Conservation (phyloP, 2,888 invertebrate species). For the Synergus laeviventris region DNA sequence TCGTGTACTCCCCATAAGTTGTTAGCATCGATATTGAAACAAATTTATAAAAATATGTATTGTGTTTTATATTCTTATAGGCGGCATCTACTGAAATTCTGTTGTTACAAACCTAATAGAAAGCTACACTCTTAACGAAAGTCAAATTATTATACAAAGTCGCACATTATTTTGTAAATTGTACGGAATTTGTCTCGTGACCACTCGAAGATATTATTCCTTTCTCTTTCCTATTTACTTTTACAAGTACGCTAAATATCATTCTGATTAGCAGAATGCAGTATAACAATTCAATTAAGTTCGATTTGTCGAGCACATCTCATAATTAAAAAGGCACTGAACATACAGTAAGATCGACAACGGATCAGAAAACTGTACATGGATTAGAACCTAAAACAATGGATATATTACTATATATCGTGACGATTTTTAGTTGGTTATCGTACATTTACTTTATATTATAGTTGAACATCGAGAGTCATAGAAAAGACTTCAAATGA, state of each 20-base stretch:
- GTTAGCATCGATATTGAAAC: constrained; percentile 63
- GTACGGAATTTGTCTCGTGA: constrained; percentile 19
- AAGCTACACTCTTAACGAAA: constrained; percentile 55
- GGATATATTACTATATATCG: constrained; percentile 11
- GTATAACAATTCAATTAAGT: constrained; percentile 31
- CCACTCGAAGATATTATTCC: background rate
- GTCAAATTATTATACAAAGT: constrained; percentile 40
- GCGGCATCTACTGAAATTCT: constrained; percentile 31
- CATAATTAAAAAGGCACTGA: constrained; percentile 68
- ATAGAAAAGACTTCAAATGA: constrained; percentile 30
- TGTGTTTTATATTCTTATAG: constrained; percentile 43
- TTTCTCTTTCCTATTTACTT: background rate
- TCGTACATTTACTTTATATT: constrained; percentile 33
- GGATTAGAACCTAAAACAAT: constrained; percentile 35
- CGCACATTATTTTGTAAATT: constrained; percentile 31
- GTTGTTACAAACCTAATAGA: constrained; percentile 49
- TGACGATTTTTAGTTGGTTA: constrained; percentile 26
- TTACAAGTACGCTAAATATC: constrained; percentile 7
- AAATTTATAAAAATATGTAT: constrained; percentile 71
- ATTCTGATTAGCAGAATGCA: constrained; percentile 31
- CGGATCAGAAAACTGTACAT: constrained; percentile 47
- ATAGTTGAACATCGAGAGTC: constrained; percentile 35
- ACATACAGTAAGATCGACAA: constrained; percentile 60
- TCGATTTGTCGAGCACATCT: constrained; percentile 45
- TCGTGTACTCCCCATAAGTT: constrained; percentile 49